Evolutionary conservation across 2,113 vertebrate species (phyloP), one percentile per base, ranked within the genome.

Genomic region (Menidia beryllina): DNA sequence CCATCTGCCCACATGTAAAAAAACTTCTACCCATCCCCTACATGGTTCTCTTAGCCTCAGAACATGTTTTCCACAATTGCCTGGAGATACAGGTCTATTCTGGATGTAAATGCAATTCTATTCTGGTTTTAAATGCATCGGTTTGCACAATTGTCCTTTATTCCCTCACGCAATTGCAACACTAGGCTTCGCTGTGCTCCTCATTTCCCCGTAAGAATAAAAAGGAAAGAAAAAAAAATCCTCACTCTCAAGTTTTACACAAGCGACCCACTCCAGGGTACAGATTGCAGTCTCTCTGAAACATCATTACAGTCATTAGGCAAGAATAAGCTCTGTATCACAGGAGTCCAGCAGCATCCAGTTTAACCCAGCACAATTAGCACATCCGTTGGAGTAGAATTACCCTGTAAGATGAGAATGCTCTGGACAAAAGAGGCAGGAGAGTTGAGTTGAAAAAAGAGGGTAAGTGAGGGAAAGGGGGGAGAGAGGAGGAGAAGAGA

Each of bases 291-390:
- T 71, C 85, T 74, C 78, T 79, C 80, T 72, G 81, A 85, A 70
- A 86, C 77, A 88, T 86, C 83, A 87, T 89, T 90, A 88, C 79
- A 88, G 86, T 88, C 86, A 91, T 90, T 92, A 92, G 83, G 71
- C 83, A 68, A 79, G 87, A 88, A 91, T 92, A 84, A 92, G 88
- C 88, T 92, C 88, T 90, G 85, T 92, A 88, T 87, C 88, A 89
- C 84, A 92, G 84, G 69, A 83, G 82, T 85, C 77, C 85, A 88
- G 75, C 82, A 86, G 87, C 85, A 82, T 90, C 82, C 86, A 89
- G 90, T 92, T 91, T 88, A 93, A 92, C 87, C 74, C 86, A 85
- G 85, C 84, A 92, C 90, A 94, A 93, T 93, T 93, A 94, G 90
- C 82, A 83, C 89, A 88, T 93, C 89, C 84, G 88, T 89, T 89